These are phyloP conservation scores for Axis porcinus DNA, from an alignment of 2,113 vertebrate species.

Conservation along the genomic window DNA sequence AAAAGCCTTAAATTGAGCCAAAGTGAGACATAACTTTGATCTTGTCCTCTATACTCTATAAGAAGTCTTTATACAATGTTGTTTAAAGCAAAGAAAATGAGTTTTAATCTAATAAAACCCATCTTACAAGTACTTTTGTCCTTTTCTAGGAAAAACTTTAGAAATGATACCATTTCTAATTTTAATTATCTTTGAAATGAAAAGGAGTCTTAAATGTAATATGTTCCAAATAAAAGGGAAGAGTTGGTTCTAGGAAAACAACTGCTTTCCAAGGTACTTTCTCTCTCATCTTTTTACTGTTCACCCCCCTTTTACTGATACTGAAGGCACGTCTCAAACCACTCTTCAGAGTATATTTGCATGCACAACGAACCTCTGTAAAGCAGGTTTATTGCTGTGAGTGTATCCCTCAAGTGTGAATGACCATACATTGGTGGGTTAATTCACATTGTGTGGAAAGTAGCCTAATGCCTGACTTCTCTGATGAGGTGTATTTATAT, in stretches of 20 bases:
- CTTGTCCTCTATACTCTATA: not conserved
- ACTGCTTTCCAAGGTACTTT: not conserved
- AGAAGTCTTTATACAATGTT: not conserved
- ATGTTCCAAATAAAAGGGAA: not conserved
- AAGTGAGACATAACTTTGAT: not conserved
- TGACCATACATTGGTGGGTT: not conserved
- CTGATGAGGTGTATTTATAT: not conserved
- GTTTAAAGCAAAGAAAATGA: slow-evolving; percentile 37
- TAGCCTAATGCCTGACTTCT: not conserved
- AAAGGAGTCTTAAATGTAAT: not conserved
- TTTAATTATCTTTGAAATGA: slow-evolving; percentile 35
- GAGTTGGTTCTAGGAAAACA: not conserved
- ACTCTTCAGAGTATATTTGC: not conserved
- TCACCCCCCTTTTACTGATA: not conserved
- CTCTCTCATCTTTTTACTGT: not conserved
- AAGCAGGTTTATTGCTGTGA: not conserved
- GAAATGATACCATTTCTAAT: not conserved
- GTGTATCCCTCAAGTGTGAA: not conserved
- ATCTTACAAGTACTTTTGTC: not conserved
- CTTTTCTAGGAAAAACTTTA: not conserved
- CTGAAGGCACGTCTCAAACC: not conserved
- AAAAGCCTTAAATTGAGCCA: not conserved
- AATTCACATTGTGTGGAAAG: not conserved
- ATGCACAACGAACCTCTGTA: not conserved
- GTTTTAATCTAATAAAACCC: slow-evolving; percentile 33